These are phyloP conservation scores for Myotis daubentonii DNA, from an alignment of 2,797 vertebrate genomes.

Conservation along the genomic window DNA sequence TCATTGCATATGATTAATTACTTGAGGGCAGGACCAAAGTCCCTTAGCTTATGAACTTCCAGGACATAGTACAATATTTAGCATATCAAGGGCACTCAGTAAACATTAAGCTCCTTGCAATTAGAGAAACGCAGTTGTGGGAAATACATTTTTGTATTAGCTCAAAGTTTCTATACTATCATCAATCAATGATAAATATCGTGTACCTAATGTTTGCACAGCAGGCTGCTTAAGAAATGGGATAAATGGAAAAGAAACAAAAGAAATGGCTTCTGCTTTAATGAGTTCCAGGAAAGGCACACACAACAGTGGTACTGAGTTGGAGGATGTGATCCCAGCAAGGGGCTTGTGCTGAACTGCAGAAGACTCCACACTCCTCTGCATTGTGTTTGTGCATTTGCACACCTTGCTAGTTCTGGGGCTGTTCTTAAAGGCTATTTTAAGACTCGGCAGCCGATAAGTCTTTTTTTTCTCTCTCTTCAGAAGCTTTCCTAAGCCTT, in stretches of 20 bases:
- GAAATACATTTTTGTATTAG: conserved; percentile 2
- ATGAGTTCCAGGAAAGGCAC: background rate
- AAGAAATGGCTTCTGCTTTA: background rate
- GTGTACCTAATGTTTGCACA: background rate
- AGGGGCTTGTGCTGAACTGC: background rate
- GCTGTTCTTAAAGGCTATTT: conserved; percentile 69
- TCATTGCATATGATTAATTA: background rate
- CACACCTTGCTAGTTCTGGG: conserved; percentile 28
- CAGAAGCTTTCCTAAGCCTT: conserved; percentile 77
- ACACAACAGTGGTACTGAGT: background rate
- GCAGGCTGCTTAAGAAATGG: background rate
- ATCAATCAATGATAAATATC: background rate
- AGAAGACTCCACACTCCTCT: background rate
- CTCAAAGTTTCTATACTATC: conserved; percentile 5
- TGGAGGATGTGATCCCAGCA: background rate
- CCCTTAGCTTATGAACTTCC: background rate
- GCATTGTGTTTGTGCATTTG: background rate
- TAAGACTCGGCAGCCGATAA: conserved; percentile 64
- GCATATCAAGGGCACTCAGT: background rate
- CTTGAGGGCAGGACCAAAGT: background rate
- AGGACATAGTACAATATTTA: background rate
- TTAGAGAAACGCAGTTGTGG: background rate
- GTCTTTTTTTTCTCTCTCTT: conserved; percentile 21
- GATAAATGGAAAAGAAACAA: conserved; percentile 33
- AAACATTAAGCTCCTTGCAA: background rate